Conservation (phyloP, 1,140 invertebrate species). For the Episyrphus balteatus region DNA sequence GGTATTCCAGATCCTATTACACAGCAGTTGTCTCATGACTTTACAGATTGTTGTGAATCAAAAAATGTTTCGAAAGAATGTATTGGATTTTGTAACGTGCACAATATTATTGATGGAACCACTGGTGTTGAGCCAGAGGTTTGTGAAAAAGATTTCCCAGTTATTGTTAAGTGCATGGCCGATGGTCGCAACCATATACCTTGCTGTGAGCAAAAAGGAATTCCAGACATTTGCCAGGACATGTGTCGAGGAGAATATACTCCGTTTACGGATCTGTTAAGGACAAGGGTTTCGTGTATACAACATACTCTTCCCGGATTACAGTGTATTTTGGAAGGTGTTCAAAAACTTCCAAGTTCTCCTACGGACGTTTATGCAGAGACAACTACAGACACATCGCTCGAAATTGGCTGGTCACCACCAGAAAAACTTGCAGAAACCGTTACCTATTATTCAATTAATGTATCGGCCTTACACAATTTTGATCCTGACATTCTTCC, state of each 20-base stretch:
- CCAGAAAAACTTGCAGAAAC: conserved; percentile 51
- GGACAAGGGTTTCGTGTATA: conserved; percentile 71
- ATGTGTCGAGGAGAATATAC: conserved; percentile 76
- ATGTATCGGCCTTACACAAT: conserved; percentile 54
- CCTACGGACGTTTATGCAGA: conserved; percentile 59
- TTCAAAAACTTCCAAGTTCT: conserved; percentile 62
- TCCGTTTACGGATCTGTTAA: conserved; percentile 68
- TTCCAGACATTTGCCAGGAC: conserved; percentile 73
- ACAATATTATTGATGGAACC: conserved; percentile 66
- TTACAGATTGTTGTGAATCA: conserved; percentile 60
- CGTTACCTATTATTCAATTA: conserved; percentile 56
- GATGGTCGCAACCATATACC: conserved; percentile 74
- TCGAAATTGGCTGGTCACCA: conserved; percentile 56
- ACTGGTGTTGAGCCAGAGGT: conserved; percentile 65
- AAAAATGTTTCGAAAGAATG: conserved; percentile 56
- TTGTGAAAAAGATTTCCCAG: conserved; percentile 64
- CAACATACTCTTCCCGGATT: conserved; percentile 70
- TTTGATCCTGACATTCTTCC: conserved; percentile 45
- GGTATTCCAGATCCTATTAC: conserved; percentile 12
- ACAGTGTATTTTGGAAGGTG: conserved; percentile 68
- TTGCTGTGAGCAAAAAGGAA: conserved; percentile 65
- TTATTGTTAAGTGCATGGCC: conserved; percentile 61
- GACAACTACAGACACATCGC: conserved; percentile 52
- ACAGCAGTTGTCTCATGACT: conserved; percentile 49
- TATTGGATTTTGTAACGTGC: conserved; percentile 70